Evolutionary conservation across 2,113 vertebrate genomes (phyloP), one percentile per base, ranked within the genome.

Genomic region (Cephalophus harveyi): DNA sequence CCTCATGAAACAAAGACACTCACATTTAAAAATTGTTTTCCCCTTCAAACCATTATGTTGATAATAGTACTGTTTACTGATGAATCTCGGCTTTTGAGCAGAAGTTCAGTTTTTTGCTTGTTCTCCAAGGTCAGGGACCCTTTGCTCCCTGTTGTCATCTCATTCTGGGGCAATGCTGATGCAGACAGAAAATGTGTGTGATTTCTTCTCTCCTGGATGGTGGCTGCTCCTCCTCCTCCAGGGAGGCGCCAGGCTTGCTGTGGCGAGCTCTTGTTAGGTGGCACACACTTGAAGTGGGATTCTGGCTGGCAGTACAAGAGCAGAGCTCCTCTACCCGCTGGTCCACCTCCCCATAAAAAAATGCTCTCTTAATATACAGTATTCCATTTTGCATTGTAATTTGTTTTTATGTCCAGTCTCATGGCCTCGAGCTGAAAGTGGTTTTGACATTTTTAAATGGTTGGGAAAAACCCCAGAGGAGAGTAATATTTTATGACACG

Each of bases 361-460:
- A 50, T 2, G 5, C 4, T 14, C 19, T 40, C 28, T 15, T 76
- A 33, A 25, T 6, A 16, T 27, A 17, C 12, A 3, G 5, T 4
- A 21, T 62, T n/a, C 27, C 74, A 1, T 33, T 59, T 54, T 28
- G 13, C 17, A 7, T 13, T 15, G 43, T 48, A 21, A 59, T 76
- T 86, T 62, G 25, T 27, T 79, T 91, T 90, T 36, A 59, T 48
- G 57, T 82, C 54, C 59, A 54, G 55, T 62, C 36, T 17, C 57
- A 4, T 19, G 8, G 25, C 43, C 71, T 21, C 23, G 46, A 82
- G 54, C 36, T 57, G 50, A 82, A 60, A 59, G 71, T 12, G 25
- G 48, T 30, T 88, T 62, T 62, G 93, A 78, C 86, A 87, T 83
- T 76, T 97, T 92, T 43, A 87, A 95, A 78, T 52, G 71, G 19